Evolutionary conservation across 2,113 vertebrate species (phyloP), one percentile per base, ranked within the genome.

Genomic region (Notothenia coriiceps): DNA sequence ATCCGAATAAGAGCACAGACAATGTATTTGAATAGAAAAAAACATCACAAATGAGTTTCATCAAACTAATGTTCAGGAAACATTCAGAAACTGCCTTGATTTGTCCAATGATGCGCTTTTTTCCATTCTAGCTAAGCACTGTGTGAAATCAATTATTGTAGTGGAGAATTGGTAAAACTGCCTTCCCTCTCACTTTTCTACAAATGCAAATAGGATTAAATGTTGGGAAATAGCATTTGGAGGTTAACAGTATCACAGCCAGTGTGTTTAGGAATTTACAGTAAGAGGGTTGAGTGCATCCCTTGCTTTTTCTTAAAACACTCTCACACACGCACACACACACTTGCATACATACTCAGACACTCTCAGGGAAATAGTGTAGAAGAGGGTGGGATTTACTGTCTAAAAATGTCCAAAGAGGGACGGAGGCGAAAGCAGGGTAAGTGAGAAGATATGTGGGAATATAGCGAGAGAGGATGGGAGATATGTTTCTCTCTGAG

Each of bases 331-430:
- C 20, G 61, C 54, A 61, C 50, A 51, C 17, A 55, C 44, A 73
- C 43, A 65, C 65, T 40, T 11, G 43, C 22, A 59, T 20, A 71
- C 66, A 69, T 69, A 67, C 54, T 40, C 65, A 74, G 52, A 71
- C 64, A 63, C 77, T 85, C 83, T 20, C n/a, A 71, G 67, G 77
- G 35, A 81, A 71, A 51, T 63, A 49, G 78, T 78, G 81, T 71
- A 20, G 80, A 69, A 89, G 68, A 71, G 60, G 80, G 83, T 73
- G 88, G 86, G 89, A 89, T 90, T 90, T 92, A 79, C 70, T 65
- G 66, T 93, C 89, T 93, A 88, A 93, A 92, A 92, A 91, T 90
- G 92, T 79, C 86, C 80, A 84, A 70, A 83, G 77, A 46, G 55
- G 61, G 73, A 67, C 49, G 73, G 77, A 65, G 51, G 76, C 0